phyloP scores from a whole-genome alignment of 2,113 vertebrate species.

The Cyphomyrus plagiostoma region DNA sequence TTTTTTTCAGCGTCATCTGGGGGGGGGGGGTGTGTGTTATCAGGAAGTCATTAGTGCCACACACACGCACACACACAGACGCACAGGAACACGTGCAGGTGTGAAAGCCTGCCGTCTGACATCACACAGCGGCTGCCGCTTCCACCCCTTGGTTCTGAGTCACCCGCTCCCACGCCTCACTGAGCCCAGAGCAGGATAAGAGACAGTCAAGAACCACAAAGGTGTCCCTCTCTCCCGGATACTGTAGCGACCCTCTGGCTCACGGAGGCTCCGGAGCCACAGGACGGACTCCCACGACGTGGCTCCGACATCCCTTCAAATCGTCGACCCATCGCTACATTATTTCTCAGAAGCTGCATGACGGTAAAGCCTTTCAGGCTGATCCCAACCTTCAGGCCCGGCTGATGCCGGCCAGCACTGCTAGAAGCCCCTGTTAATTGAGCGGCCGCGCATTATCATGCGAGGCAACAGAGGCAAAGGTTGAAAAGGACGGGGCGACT shows the following conservation, averaged over 20 bases:
- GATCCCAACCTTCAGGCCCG: neutral
- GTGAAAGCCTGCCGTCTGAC: neutral
- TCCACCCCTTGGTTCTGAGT: neutral
- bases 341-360: neutral
- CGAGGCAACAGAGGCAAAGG: constrained; percentile 71
- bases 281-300: neutral
- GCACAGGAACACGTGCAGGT: neutral
- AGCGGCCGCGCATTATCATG: constrained; percentile 66
- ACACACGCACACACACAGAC: neutral
- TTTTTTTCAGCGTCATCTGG: constrained; percentile 77
- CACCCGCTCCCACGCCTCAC: neutral
- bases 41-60: neutral
- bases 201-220: neutral
- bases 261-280: neutral
- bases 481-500: constrained; percentile 78
- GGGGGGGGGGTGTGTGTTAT: neutral
- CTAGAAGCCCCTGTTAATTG: constrained; percentile 70
- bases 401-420: constrained; percentile 45
- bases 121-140: neutral
- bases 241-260: neutral
- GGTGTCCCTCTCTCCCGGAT: neutral
- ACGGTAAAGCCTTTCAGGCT: neutral
- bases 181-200: neutral
- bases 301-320: neutral
- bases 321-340: neutral